Evolutionary conservation across 2,888 invertebrate species (phyloP), one percentile per base, ranked within the genome.

Genomic region (Nebria brevicollis): DNA sequence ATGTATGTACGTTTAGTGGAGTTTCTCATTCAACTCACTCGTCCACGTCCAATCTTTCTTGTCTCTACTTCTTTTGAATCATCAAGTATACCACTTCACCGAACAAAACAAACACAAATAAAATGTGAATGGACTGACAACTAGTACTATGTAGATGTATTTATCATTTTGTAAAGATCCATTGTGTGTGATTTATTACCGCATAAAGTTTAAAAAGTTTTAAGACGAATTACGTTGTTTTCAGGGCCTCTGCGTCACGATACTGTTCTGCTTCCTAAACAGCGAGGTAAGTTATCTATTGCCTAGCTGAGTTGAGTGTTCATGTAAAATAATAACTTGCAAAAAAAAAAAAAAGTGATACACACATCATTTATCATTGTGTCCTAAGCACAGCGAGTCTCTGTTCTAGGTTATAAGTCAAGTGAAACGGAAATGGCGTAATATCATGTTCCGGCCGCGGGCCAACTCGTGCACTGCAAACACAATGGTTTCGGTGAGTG

Each of bases 261-360:
- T 96, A 83, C 92, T 98, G 76, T 97, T 96, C 90, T 97, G 97
- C 89, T 98, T 98, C 92, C 96, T 95, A 91, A 98, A 98, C 88
- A 97, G 97, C 84, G 98, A 98, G 93, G 98, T 98, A 89, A 90
- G 90, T 88, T 66, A 78, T 41, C 75, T 77, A 11, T 66, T 76
- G 34, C 65, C 34, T 79, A 41, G 41, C 34, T n/a, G 34, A 66
- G 15, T 66, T 68, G 41, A 77, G 66, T 77, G 43, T 7, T 54
- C 54, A 54, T 13, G 13, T 54, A 54, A 54, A 54, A 11, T 11
- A 54, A 8, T 20, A 20, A 54, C 54, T 54, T 54, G 54, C 54
- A 54, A 2, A 11, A 54, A 70, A 26, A 25, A 26, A 70, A 15
- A 8, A 66, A 4, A 11, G 1, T 8, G 66, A 15, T 5, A 25